phyloP scores from a whole-genome alignment of 2,888 invertebrate species.

The Tenthredo amoena region DNA sequence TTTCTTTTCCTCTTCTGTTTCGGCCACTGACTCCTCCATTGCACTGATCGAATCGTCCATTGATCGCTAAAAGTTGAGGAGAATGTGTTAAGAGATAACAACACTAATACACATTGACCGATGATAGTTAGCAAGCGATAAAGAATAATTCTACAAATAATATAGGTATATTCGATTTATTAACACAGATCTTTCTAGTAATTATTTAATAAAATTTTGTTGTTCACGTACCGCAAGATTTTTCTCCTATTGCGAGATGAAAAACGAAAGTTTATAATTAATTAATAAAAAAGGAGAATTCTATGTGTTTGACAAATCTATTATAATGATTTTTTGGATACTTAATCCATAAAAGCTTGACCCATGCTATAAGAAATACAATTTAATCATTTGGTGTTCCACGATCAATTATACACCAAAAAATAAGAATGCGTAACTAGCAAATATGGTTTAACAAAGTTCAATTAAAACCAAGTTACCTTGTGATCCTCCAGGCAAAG shows the following conservation, averaged over 20 bases:
- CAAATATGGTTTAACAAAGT: background rate
- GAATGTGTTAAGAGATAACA: constrained; percentile 48
- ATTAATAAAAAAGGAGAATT: constrained; percentile 16
- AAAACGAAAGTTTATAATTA: constrained; percentile 58
- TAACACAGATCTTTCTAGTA: constrained; percentile 34
- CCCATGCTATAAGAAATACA: background rate
- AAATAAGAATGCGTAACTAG: background rate
- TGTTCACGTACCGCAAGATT: constrained; percentile 70
- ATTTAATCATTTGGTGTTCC: constrained; percentile 16
- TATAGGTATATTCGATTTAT: background rate
- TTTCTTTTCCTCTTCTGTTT: constrained; percentile 69
- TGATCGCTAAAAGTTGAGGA: constrained; percentile 67
- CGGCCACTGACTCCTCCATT: constrained; percentile 66
- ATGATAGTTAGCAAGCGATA: background rate
- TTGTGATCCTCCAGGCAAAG: constrained; percentile 93
- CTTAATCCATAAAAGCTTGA: background rate
- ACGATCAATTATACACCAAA: constrained; percentile 13
- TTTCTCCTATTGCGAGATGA: constrained; percentile 73
- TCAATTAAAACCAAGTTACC: constrained; percentile 77
- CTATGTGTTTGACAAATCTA: constrained; percentile 32
- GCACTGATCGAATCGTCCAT: constrained; percentile 70
- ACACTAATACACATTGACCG: constrained; percentile 48
- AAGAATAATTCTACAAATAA: constrained; percentile 21
- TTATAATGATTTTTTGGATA: background rate
- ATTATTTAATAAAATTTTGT: constrained; percentile 51